Evolutionary conservation across 2,113 vertebrate species (phyloP).

Genomic region (Phyllostomus hastatus): DNA sequence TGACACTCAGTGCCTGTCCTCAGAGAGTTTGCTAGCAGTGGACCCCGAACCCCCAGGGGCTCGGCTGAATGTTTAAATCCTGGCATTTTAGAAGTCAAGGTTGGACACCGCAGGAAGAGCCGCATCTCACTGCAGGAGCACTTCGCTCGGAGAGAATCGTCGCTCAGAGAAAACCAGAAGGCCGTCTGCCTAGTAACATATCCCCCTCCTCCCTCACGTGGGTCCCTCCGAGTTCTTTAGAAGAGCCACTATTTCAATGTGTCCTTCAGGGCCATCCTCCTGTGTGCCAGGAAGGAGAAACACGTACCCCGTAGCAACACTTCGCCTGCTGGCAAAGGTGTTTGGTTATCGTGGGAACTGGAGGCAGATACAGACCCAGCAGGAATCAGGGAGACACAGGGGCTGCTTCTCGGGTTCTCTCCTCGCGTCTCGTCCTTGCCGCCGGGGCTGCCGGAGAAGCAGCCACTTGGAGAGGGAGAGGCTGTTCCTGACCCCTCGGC

Average conservation of each 20-base stretch:
- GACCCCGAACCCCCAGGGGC: too few relatives aligned
- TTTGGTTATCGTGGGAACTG: neutral
- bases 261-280: neutral
- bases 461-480: neutral
- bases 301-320: neutral
- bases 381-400: fast-evolving
- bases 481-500: neutral
- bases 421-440: neutral
- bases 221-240: neutral
- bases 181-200: neutral
- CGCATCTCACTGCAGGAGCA: neutral
- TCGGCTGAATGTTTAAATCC: neutral
- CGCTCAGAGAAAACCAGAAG: neutral
- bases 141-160: neutral
- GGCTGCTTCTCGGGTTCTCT: fast-evolving
- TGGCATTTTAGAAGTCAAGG: neutral
- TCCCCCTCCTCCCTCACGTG: neutral
- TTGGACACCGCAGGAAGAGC: neutral
- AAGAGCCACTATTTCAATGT: neutral
- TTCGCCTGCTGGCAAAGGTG: neutral
- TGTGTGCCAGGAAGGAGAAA: neutral
- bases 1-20: neutral
- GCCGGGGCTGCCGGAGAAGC: too few relatives aligned
- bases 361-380: neutral
- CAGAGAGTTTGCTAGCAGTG: neutral